These are phyloP conservation scores for Steinernema scapterisci DNA, from an alignment of 2,888 invertebrate species.

Conservation along the genomic window DNA sequence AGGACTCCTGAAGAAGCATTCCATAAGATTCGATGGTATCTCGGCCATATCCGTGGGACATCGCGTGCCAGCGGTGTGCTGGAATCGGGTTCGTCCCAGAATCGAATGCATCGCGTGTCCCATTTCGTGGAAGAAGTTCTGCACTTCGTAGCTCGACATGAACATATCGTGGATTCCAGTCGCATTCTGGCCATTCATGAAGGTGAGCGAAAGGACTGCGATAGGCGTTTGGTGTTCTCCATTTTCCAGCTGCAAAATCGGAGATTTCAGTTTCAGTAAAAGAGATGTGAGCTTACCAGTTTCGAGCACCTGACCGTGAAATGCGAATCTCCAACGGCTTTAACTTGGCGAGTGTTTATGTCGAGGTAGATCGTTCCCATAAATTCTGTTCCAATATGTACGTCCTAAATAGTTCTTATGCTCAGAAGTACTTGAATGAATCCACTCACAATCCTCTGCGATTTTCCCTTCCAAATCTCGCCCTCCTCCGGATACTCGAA, in stretches of 20 bases:
- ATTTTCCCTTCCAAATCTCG: conserved; percentile 84
- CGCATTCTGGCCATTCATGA: conserved; percentile 36
- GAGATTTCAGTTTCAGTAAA: not conserved
- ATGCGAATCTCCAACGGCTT: conserved; percentile 94
- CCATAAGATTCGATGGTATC: conserved; percentile 96
- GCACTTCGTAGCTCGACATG: conserved; percentile 82
- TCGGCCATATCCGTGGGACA: conserved; percentile 98
- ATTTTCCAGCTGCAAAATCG: conserved; percentile 39
- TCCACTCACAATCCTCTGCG: conserved; percentile 34
- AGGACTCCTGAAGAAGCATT: conserved; percentile 86
- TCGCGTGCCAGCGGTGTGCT: conserved; percentile 95
- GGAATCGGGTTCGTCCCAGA: conserved; percentile 90
- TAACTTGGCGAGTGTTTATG: conserved; percentile 86
- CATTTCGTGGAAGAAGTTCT: conserved; percentile 97
- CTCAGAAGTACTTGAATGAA: not conserved
- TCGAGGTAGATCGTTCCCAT: conserved; percentile 96
- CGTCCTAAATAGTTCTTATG: conserved; percentile 69
- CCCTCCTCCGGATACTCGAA: conserved; percentile 71
- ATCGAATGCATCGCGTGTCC: conserved; percentile 99
- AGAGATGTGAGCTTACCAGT: conserved; percentile 61
- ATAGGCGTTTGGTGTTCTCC: conserved; percentile 59
- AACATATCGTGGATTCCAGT: conserved; percentile 33
- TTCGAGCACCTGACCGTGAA: conserved; percentile 96
- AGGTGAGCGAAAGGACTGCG: conserved; percentile 61
- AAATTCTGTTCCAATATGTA: conserved; percentile 77